Evolutionary conservation across 2,888 invertebrate species (phyloP), one percentile per base, ranked within the genome.

Genomic region (Eupithecia insigniata): DNA sequence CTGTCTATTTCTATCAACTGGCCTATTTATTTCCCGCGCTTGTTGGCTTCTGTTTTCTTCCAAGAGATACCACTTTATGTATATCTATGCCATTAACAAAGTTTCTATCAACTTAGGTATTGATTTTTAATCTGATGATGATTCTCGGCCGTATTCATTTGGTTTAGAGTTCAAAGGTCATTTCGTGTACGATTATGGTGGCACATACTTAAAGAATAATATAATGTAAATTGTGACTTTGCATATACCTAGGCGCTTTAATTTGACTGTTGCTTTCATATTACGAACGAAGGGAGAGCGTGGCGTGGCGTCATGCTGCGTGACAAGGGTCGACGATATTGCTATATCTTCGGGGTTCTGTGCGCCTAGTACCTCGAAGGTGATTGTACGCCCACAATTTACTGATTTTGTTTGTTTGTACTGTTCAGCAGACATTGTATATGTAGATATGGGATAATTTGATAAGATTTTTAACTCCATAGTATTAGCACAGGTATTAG

Each of bases 311-410:
- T 76, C 81, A 79, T 74, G 82, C 81, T 70, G 79, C 78, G 80
- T 87, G 87, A 88, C 85, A 82, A 88, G 87, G 87, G 87, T 87
- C 79, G 71, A 71, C 82, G 81, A 85, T 85, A 87, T 86, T 87
- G 82, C 81, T 77, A 86, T 83, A 83, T 83, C 81, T 80, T 68
- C 66, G 55, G 66, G 67, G 46, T 70, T 62, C 71, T 79, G 76
- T 62, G 61, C 71, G 60, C 76, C 76, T 77, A 73, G 71, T 78
- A 74, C 43, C 58, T 8, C 64, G 64, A 22, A n/a, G 22, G 22
- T 14, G 64, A 36, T n/a, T 39, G 7, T 64, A 39, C 64, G 64
- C 64, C 64, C 64, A 64, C 39, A 22, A 36, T 64, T 39, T n/a
- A 18, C 16, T 30, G 58, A 12, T 60, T 60, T 64, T 22, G n/a